Conservation (phyloP, 1,140 invertebrate species). For the Diorhabda elongata region DNA sequence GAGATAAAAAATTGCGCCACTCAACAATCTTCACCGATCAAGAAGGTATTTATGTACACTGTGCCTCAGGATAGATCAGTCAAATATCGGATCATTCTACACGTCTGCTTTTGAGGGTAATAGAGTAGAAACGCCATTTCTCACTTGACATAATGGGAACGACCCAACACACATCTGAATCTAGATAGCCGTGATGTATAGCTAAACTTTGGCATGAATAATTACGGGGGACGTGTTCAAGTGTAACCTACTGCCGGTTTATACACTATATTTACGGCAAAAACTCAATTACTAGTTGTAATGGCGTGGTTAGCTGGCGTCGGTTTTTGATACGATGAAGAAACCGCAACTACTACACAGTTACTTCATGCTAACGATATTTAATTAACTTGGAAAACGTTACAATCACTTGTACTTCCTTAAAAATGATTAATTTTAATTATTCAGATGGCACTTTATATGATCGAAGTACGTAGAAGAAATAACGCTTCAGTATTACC, state of each 20-base stretch:
- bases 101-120: slow-evolving; percentile 11
- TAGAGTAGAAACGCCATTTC: slow-evolving; percentile 8
- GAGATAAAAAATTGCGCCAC: not conserved
- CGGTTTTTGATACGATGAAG: not conserved
- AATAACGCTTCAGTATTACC: no score
- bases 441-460: no score
- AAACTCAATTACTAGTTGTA: slow-evolving; percentile 7
- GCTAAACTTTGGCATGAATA: slow-evolving; percentile 15
- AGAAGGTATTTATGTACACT: slow-evolving; percentile 1
- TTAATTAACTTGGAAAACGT: not conserved
- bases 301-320: not conserved
- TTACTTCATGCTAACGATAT: not conserved
- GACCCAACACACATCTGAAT: slow-evolving; percentile 12
- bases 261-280: not conserved
- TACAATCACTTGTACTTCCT: not conserved
- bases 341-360: not conserved
- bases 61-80: not conserved
- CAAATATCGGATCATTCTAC: slow-evolving; percentile 12
- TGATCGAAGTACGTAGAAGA: no score
- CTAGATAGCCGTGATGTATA: slow-evolving; percentile 15
- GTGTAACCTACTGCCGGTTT: slow-evolving; percentile 4
- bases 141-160: slow-evolving; percentile 7
- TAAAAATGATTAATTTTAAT: no score
- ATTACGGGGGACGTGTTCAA: slow-evolving; percentile 11
- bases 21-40: not conserved